Conservation (phyloP, 2,888 invertebrate species). For the Scaptomyza polygonia region DNA sequence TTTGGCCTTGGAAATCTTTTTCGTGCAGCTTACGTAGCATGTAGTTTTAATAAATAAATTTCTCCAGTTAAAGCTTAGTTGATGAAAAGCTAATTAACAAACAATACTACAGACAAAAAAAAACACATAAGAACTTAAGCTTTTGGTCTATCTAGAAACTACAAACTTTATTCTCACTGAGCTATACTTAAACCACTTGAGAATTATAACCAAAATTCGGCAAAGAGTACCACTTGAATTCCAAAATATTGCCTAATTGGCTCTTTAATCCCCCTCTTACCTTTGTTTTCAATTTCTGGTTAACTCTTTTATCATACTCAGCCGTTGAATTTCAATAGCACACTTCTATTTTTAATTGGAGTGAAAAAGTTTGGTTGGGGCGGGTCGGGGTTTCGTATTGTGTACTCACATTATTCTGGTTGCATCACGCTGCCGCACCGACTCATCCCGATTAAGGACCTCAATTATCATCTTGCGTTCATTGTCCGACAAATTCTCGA, state of each 20-base stretch:
- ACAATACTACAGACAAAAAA: no score
- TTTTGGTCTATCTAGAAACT: not conserved
- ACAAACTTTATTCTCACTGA: no score
- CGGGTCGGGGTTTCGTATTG: not conserved
- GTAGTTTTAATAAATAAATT: no score
- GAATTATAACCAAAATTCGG: not conserved
- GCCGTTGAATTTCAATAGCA: conserved; percentile 1
- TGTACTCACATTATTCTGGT: conserved; percentile 85
- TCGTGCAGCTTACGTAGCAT: no score
- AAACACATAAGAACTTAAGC: no score
- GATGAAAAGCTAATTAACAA: no score
- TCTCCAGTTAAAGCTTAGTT: no score
- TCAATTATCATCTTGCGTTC: conserved; percentile 86
- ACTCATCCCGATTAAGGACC: conserved; percentile 86
- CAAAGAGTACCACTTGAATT: no score
- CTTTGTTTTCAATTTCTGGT: not conserved
- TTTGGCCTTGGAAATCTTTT: not conserved
- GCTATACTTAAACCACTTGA: no score
- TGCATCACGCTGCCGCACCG: conserved; percentile 85
- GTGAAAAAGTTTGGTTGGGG: not conserved
- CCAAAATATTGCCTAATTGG: not conserved
- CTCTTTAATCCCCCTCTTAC: not conserved
- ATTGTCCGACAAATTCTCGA: conserved; percentile 83
- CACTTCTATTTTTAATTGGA: conserved; percentile 2
- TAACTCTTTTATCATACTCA: not conserved